phyloP scores from a whole-genome alignment of 2,888 invertebrate species.

The Tetanocera ferruginea region DNA sequence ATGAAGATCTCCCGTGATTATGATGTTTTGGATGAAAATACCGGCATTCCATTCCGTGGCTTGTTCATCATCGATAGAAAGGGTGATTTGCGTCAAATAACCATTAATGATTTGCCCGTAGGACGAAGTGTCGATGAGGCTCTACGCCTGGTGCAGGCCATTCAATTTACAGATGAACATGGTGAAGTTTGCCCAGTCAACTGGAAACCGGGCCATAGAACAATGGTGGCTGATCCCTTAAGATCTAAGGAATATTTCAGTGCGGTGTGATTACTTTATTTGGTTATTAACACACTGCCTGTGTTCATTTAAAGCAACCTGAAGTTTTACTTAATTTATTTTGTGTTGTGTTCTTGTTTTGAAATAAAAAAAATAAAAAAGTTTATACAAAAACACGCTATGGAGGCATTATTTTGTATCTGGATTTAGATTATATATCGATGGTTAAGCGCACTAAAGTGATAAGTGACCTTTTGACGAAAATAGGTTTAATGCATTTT shows the following conservation, averaged over 20 bases:
- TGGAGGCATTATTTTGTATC: too few species aligned
- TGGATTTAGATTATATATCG: too few species aligned
- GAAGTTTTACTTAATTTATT: too few species aligned
- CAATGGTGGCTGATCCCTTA: slow-evolving; percentile 90
- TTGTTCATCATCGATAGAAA: slow-evolving; percentile 94
- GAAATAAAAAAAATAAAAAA: too few species aligned
- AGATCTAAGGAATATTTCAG: slow-evolving; percentile 88
- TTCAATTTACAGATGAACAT: slow-evolving; percentile 94
- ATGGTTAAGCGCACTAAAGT: too few species aligned
- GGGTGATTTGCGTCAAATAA: slow-evolving; percentile 92
- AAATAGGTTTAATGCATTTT: too few species aligned
- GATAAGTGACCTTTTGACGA: too few species aligned
- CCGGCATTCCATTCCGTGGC: slow-evolving; percentile 93
- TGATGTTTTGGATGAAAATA: slow-evolving; percentile 91
- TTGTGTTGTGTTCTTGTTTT: too few species aligned
- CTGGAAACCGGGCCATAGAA: slow-evolving; percentile 93
- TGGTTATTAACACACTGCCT: too few species aligned
- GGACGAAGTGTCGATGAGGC: slow-evolving; percentile 94
- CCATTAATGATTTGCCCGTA: slow-evolving; percentile 97
- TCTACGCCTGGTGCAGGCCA: slow-evolving; percentile 93
- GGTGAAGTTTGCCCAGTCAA: slow-evolving; percentile 96
- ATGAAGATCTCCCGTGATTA: slow-evolving; percentile 87
- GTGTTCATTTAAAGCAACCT: too few species aligned
- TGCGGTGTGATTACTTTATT: slow-evolving; percentile 41
- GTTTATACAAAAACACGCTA: too few species aligned